Percentiles rank a stretch among this genome's conserved stretches.
phyloP scores from a whole-genome alignment of 2,113 vertebrate genomes.

The Galbula dea region DNA sequence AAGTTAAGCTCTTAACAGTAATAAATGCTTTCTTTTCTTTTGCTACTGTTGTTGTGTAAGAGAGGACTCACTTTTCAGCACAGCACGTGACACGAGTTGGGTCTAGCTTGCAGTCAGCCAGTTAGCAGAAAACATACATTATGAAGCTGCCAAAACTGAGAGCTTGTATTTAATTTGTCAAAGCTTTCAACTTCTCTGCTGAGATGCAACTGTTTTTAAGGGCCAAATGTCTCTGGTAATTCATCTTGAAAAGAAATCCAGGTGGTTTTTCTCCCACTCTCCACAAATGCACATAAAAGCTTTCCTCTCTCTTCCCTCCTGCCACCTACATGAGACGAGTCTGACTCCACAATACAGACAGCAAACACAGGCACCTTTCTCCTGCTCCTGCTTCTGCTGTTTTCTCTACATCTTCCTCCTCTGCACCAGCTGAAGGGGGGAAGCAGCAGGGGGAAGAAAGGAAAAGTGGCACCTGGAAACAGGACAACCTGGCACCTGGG shows the following conservation, averaged over 20 bases:
- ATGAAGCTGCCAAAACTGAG: constrained; percentile 19
- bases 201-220: background rate
- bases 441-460: background rate
- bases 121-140: constrained; percentile 32
- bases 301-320: background rate
- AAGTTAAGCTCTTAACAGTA: background rate
- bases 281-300: background rate
- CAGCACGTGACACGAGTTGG: background rate
- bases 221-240: background rate
- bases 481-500: background rate
- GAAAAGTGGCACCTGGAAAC: background rate
- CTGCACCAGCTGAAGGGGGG: background rate
- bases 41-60: constrained; percentile 31
- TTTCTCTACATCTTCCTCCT: background rate
- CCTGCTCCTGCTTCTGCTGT: background rate
- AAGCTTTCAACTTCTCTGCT: background rate
- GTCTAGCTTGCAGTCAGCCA: background rate
- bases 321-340: background rate
- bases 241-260: constrained; percentile 14
- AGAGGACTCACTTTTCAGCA: constrained; percentile 28
- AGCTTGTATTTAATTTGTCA: constrained; percentile 41
- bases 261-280: background rate
- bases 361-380: background rate
- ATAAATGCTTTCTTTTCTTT: constrained; percentile 26
- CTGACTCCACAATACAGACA: background rate